Percentiles rank a stretch among this genome's conserved stretches.
Evolutionary conservation across 2,797 vertebrate genomes (phyloP).

Genomic region (Chloroceryle amazona): DNA sequence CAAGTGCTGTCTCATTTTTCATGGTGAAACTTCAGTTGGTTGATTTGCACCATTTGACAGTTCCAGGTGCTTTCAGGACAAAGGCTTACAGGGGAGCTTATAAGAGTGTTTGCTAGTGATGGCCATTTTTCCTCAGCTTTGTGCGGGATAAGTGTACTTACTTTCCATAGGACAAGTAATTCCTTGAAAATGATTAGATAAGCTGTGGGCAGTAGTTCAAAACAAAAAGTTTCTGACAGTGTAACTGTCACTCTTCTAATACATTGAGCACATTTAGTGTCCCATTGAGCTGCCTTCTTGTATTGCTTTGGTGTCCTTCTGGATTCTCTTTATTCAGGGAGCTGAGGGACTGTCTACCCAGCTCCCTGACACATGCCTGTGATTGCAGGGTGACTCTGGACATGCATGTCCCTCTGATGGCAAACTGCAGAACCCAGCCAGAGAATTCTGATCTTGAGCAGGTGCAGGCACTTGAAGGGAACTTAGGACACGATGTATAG

Average conservation of each 20-base stretch:
- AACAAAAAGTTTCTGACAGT: not conserved
- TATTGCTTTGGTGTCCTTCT: not conserved
- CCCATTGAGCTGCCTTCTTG: not conserved
- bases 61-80: not conserved
- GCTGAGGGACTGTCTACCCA: not conserved
- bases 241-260: not conserved
- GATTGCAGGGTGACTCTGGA: not conserved
- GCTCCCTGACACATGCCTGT: fast-evolving
- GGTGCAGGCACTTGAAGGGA: not conserved
- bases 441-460: not conserved
- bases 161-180: not conserved
- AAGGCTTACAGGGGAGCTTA: not conserved
- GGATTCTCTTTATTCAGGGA: not conserved
- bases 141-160: not conserved
- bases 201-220: not conserved
- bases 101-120: not conserved
- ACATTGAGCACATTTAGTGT: not conserved
- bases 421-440: not conserved
- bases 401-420: not conserved
- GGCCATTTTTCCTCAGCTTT: not conserved
- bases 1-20: not conserved
- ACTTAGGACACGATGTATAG: not conserved
- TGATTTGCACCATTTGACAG: not conserved
- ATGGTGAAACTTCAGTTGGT: not conserved
- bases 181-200: not conserved